These are phyloP conservation scores for Dendroctonus ponderosae DNA, from an alignment of 1,140 invertebrate species.

Conservation along the genomic window DNA sequence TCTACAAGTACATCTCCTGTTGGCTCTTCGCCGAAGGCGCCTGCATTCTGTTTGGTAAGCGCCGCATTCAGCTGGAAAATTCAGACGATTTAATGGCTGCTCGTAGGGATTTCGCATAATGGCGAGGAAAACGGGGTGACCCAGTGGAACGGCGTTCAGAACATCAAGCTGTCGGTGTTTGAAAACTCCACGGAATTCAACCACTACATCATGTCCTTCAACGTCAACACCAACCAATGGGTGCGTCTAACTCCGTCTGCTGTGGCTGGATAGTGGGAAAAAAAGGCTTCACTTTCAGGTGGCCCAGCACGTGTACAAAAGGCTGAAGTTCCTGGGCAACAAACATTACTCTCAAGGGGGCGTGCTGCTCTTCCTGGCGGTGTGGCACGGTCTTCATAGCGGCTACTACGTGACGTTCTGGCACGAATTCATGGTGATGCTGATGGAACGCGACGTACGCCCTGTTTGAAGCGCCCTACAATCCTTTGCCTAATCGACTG, in stretches of 20 bases:
- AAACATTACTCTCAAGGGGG: slow-evolving; percentile 77
- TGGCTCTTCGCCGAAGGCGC: slow-evolving; percentile 88
- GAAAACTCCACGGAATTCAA: slow-evolving; percentile 79
- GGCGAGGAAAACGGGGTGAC: slow-evolving; percentile 62
- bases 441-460: slow-evolving; percentile 83
- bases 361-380: slow-evolving; percentile 80
- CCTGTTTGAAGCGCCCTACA: not conserved
- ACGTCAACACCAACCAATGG: slow-evolving; percentile 93
- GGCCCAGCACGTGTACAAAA: slow-evolving; percentile 88
- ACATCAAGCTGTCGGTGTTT: slow-evolving; percentile 74
- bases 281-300: slow-evolving; percentile 44
- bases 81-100: slow-evolving; percentile 4
- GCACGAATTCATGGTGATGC: slow-evolving; percentile 87
- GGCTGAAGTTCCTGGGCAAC: slow-evolving; percentile 86
- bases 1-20: slow-evolving; percentile 89
- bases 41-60: slow-evolving; percentile 63
- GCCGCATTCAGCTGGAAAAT: not conserved
- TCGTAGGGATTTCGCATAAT: slow-evolving; percentile 76
- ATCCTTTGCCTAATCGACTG: not conserved
- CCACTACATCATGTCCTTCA: slow-evolving; percentile 85
- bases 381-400: slow-evolving; percentile 91
- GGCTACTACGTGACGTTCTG: slow-evolving; percentile 92
- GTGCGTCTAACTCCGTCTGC: slow-evolving; percentile 40
- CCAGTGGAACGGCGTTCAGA: slow-evolving; percentile 83
- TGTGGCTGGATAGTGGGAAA: not conserved